Percentiles rank a stretch among this genome's conserved stretches.
Evolutionary conservation across 23 tunicate genomes (phyloP).

Genomic region (Halocynthia roretzi): DNA sequence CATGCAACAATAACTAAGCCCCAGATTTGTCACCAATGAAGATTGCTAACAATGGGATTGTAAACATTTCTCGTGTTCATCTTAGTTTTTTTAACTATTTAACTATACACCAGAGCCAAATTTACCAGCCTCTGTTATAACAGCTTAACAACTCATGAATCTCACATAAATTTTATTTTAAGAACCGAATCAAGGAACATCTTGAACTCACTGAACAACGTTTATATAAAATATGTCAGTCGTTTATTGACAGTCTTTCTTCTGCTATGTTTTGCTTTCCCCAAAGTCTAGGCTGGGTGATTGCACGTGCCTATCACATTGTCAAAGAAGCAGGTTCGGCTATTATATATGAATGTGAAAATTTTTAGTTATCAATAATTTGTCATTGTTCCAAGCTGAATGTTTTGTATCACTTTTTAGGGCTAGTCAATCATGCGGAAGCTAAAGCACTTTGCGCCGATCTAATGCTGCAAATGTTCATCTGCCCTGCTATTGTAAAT

Average conservation of each 20-base stretch:
- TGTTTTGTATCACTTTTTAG: constrained; percentile 23
- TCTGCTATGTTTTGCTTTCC: constrained; percentile 80
- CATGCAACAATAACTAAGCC: neutral
- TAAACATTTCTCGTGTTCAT: no score
- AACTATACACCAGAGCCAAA: no score
- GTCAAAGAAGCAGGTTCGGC: constrained; percentile 83
- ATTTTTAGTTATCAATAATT: neutral
- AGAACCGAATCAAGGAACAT: constrained; percentile 62
- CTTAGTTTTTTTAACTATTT: no score
- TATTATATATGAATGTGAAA: neutral
- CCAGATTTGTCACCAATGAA: no score
- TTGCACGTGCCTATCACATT: constrained; percentile 80
- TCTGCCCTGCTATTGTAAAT: constrained; percentile 91
- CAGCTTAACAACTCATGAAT: no score
- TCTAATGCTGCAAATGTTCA: constrained; percentile 87
- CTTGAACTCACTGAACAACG: constrained; percentile 41
- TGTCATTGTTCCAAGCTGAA: neutral
- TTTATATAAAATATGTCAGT: constrained; percentile 46
- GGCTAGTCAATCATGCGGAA: constrained; percentile 54
- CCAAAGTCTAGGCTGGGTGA: constrained; percentile 81
- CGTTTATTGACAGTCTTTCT: constrained; percentile 50
- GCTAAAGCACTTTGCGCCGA: constrained; percentile 87
- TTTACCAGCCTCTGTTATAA: no score
- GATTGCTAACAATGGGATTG: no score
- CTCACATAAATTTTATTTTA: neutral